Evolutionary conservation across 2,888 invertebrate species (phyloP), one percentile per base, ranked within the genome.

Genomic region (Acronicta leporina): DNA sequence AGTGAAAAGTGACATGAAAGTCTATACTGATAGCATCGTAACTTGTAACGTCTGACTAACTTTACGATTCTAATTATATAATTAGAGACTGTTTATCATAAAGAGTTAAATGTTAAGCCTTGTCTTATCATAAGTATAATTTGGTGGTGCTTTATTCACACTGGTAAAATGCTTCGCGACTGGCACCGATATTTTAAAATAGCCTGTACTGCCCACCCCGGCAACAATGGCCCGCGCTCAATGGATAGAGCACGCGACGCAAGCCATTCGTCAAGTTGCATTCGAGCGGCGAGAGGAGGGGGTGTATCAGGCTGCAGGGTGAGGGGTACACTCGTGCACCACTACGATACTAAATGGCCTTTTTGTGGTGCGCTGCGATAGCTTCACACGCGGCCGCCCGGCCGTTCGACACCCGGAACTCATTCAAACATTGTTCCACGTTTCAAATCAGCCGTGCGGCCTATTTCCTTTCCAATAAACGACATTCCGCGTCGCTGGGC

Each of bases 101-200:
- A 3, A 20, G 20, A 20, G 20, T 20, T 20, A 20, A 20, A 4
- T 20, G 20, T 20, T n/a, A n/a, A 20, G 20, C 4, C 2, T 2
- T 20, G 20, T 2, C 4, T 20, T 20, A 20, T 20, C 20, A 20
- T 20, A 20, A 3, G 20, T n/a, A n/a, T n/a, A n/a, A n/a, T n/a
- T n/a, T n/a, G n/a, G n/a, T n/a, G n/a, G n/a, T 20, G 20, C 2
- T 20, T 3, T 20, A 20, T 20, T 20, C 20, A 20, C 20, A 20
- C 20, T 3, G 2, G 20, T 20, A 20, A 20, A 20, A 3, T 20
- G 20, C 20, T 46, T 16, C 30, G 4, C 41, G 9, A 9, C 30
- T 35, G n/a, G 25, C 10, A 15, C 20, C 33, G 38, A 45, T 68
- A 61, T 65, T 65, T 68, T 52, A 35, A 68, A 68, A 65, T 68